Percentiles rank a stretch among this genome's conserved stretches.
phyloP scores from a whole-genome alignment of 2,797 vertebrate genomes.

The Mormyrops attenuatus region DNA sequence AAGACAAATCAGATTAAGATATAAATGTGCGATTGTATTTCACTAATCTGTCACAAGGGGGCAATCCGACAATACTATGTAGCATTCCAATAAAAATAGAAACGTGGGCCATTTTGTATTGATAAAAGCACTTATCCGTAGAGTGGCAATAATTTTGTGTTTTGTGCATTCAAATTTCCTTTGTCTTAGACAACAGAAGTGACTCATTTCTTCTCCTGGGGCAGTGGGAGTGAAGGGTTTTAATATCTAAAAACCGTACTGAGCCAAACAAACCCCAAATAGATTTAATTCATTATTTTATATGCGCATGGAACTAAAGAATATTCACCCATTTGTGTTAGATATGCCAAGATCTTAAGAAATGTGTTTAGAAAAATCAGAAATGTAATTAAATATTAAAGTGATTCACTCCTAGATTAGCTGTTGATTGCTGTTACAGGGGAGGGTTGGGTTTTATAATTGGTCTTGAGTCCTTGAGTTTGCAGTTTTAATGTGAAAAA shows the following conservation, averaged over 20 bases:
- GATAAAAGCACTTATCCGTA: slow-evolving; percentile 11
- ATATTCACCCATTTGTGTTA: neutral
- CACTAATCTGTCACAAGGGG: slow-evolving; percentile 37
- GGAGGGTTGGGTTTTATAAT: neutral
- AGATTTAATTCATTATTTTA: neutral
- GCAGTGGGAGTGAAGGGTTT: neutral
- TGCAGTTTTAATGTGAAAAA: neutral
- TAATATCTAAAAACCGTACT: neutral
- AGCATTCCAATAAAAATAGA: neutral
- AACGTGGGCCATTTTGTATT: neutral
- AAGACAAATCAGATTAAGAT: slow-evolving; percentile 7
- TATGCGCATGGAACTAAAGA: neutral
- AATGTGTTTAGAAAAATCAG: neutral
- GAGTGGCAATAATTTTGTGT: neutral
- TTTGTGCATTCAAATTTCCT: neutral
- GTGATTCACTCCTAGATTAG: neutral
- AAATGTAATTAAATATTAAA: neutral
- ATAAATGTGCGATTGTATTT: slow-evolving; percentile 19
- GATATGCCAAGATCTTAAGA: neutral
- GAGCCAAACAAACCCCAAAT: neutral
- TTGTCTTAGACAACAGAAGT: neutral
- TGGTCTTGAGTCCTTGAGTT: neutral
- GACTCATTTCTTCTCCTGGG: neutral
- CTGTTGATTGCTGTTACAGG: neutral
- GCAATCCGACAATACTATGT: slow-evolving; percentile 17